Percentiles rank a stretch among this genome's conserved stretches.
Conservation (phyloP, 92 coral and sea anemone species). For the Zoanthus sansibaricus region DNA sequence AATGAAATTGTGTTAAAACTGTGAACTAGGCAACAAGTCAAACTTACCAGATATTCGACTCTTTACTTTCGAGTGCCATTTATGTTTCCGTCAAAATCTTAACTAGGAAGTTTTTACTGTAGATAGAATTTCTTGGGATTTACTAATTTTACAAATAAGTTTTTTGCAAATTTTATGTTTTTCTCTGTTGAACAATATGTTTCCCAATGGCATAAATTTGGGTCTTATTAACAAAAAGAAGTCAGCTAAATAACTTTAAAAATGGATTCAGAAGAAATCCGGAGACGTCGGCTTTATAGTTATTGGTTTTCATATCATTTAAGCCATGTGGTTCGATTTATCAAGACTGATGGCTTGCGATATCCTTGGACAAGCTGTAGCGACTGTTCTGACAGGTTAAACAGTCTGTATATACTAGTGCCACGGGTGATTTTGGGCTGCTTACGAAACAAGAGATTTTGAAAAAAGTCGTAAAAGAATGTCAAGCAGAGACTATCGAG, state of each 20-base stretch:
- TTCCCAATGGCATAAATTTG: neutral
- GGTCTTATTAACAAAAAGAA: neutral
- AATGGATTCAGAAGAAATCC: slow-evolving; percentile 39
- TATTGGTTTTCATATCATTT: slow-evolving; percentile 95
- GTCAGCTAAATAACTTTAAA: neutral
- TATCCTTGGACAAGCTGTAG: slow-evolving; percentile 75
- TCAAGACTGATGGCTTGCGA: slow-evolving; percentile 43
- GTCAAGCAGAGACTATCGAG: neutral
- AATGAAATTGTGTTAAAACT: slow-evolving; percentile 26
- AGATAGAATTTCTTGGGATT: too few species aligned
- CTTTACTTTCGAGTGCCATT: neutral
- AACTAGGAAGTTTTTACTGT: too few species aligned
- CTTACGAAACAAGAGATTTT: slow-evolving; percentile 44
- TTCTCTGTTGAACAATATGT: neutral
- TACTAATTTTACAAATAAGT: too few species aligned
- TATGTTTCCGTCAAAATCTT: neutral
- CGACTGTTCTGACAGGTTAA: slow-evolving; percentile 72
- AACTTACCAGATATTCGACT: slow-evolving; percentile 8
- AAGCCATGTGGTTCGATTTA: slow-evolving; percentile 77
- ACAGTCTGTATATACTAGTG: slow-evolving; percentile 51
- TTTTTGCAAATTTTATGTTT: too few species aligned
- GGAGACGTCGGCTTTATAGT: slow-evolving; percentile 64
- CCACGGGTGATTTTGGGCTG: slow-evolving; percentile 76
- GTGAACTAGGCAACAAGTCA: slow-evolving; percentile 32
- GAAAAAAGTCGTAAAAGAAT: neutral